Conservation (phyloP, 1,140 invertebrate genomes). For the Orchestia grillus region DNA sequence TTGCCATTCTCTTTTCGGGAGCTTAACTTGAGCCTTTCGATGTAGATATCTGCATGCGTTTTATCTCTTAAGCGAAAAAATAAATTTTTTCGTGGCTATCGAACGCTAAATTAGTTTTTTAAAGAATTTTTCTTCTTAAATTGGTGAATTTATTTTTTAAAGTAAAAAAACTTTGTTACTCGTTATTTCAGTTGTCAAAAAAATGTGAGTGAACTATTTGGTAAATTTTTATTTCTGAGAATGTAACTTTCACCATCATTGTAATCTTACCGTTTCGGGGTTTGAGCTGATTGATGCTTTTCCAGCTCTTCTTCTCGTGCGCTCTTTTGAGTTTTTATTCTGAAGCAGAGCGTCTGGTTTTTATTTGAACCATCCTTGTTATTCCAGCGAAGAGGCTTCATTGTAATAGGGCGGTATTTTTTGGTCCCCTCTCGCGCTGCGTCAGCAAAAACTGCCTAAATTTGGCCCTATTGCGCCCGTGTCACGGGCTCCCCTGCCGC, state of each 20-base stretch:
- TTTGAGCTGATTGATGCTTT: background rate
- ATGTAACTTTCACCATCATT: background rate
- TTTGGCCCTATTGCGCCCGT: conserved; percentile 30
- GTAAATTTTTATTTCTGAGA: background rate
- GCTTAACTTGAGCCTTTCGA: no score
- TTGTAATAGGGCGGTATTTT: conserved; percentile 50
- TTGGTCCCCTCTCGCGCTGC: background rate
- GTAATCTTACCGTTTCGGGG: background rate
- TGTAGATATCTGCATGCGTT: no score
- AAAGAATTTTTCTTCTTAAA: no score
- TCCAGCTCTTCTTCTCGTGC: background rate
- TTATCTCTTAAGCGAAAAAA: no score
- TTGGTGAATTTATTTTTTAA: no score
- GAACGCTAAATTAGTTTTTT: no score
- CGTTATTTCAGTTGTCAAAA: no score
- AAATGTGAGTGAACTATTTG: background rate
- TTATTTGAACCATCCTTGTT: conserved; percentile 12
- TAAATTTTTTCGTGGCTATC: no score
- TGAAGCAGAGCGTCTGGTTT: background rate
- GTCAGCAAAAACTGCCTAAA: conserved; percentile 46
- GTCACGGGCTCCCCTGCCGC: conserved; percentile 23
- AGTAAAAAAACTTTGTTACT: no score
- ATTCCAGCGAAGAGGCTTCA: conserved; percentile 13
- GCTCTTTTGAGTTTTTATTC: background rate
- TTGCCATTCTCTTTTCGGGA: no score